Conservation (phyloP, 2,113 vertebrate genomes). For the Picathartes gymnocephalus region DNA sequence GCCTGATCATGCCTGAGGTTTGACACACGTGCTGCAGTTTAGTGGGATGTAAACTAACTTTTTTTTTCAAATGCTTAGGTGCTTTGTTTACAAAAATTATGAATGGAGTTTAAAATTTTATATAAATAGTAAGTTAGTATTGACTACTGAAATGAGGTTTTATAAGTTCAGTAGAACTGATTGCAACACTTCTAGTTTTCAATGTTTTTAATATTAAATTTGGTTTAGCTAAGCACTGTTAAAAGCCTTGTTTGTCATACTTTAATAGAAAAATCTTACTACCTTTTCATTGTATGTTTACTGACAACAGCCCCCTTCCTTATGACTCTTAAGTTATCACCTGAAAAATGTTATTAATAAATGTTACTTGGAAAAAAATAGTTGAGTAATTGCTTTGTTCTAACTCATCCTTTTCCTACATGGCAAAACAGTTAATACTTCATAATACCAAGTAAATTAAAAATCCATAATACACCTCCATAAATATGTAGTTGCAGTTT, state of each 20-base stretch:
- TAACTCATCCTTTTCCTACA: neutral
- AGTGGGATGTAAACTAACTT: conserved; percentile 50
- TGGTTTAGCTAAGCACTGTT: conserved; percentile 34
- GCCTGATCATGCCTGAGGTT: conserved; percentile 30
- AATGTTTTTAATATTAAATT: conserved; percentile 24
- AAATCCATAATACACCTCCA: neutral
- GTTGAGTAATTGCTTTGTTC: conserved; percentile 24
- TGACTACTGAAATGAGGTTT: conserved; percentile 57
- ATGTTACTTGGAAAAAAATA: conserved; percentile 17
- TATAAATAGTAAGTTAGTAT: conserved; percentile 23
- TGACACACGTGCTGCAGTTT: conserved; percentile 35
- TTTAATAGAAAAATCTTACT: conserved; percentile 31
- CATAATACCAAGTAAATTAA: neutral
- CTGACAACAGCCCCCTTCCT: conserved; percentile 36
- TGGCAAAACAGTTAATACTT: neutral
- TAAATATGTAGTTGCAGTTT: neutral
- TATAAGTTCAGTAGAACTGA: conserved; percentile 5
- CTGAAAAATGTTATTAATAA: conserved; percentile 60
- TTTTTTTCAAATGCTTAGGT: conserved; percentile 38
- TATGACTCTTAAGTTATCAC: conserved; percentile 47
- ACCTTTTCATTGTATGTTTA: conserved; percentile 46
- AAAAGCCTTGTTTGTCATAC: conserved; percentile 22
- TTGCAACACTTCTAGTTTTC: conserved; percentile 24
- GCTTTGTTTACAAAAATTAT: conserved; percentile 51
- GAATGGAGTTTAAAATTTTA: conserved; percentile 21